Base-by-base conservation (phyloP, 2,888 invertebrate genomes). In the Myopa tessellatipennis region DNA sequence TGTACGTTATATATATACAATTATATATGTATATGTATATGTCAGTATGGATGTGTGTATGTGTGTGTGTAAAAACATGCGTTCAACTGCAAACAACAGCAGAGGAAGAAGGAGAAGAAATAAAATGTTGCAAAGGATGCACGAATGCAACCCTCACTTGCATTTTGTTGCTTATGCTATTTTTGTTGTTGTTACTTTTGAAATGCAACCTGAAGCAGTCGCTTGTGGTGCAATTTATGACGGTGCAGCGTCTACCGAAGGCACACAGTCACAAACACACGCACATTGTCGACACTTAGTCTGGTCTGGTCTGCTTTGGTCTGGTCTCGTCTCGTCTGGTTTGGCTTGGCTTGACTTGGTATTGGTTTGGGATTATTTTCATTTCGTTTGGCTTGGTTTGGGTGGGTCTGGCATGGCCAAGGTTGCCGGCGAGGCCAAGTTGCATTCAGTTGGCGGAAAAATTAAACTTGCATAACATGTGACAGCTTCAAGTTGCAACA, bases 381-480 rank as follows among this genome's bases (percentile, higher is more conserved):
- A 45, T 38, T 1, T 45, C 8, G 58, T 5, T 10, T 61, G 61
- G 50, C 34, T 16, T 36, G 16, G 60, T 10, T 12, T 34, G 34
- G 12, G 38, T 16, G 38, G 40, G 50, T 8, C 61, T 76, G 70
- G 55, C 78, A 68, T 50, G 76, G 73, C 78, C 78, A 78, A 78
- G 78, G 78, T 78, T 78, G 76, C 40, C 72, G 65, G 14, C 70
- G 76, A 67, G 74, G 68, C 74, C 74, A 67, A 65, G 55, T 50
- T 55, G 74, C 38, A 50, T 73, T 61, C 73, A 73, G 61, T 73
- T 73, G 73, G 73, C 73, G 52, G 63, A 63, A 61, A 58, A 74
- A 74, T 74, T 74, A 74, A 74, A 74, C 74, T 74, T 74, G 74
- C 74, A 74, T 55, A 74, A 74, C 74, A 74, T 74, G 74, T 74